These are phyloP conservation scores for Amphipoea lucens DNA, from an alignment of 2,888 invertebrate species.

Conservation along the genomic window DNA sequence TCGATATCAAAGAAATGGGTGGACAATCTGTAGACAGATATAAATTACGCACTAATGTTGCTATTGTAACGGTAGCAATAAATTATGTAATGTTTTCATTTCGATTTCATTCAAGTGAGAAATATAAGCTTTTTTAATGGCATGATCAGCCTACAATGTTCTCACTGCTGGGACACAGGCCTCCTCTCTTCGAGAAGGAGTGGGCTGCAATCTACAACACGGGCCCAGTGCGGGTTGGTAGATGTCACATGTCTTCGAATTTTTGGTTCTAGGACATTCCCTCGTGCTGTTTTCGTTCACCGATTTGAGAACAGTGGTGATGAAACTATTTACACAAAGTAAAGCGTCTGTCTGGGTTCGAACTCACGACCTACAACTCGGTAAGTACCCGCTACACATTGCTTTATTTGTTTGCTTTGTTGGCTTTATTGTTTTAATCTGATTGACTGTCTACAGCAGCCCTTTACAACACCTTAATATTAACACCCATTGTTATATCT, in stretches of 20 bases:
- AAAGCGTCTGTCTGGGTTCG: neutral
- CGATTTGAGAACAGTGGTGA: neutral
- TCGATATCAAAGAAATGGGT: neutral
- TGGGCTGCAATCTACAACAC: neutral
- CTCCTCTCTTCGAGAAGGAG: neutral
- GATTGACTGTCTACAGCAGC: neutral
- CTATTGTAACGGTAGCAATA: neutral
- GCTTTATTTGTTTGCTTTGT: no score
- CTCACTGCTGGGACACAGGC: neutral
- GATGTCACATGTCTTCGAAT: neutral
- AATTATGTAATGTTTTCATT: neutral
- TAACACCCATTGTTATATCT: conserved; percentile 1
- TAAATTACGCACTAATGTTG: neutral
- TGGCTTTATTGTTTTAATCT: neutral
- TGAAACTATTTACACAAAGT: neutral
- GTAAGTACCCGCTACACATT: neutral
- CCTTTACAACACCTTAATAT: neutral
- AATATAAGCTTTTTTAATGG: neutral
- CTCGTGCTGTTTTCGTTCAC: no score
- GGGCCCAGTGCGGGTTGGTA: neutral
- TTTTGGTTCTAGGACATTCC: neutral
- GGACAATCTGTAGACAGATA: neutral
- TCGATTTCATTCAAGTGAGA: neutral
- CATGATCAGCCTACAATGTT: neutral
- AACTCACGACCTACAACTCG: neutral